Percentiles rank a stretch among this genome's conserved stretches.
Evolutionary conservation across 2,113 vertebrate species (phyloP).

Genomic region (Pelodiscus sinensis): DNA sequence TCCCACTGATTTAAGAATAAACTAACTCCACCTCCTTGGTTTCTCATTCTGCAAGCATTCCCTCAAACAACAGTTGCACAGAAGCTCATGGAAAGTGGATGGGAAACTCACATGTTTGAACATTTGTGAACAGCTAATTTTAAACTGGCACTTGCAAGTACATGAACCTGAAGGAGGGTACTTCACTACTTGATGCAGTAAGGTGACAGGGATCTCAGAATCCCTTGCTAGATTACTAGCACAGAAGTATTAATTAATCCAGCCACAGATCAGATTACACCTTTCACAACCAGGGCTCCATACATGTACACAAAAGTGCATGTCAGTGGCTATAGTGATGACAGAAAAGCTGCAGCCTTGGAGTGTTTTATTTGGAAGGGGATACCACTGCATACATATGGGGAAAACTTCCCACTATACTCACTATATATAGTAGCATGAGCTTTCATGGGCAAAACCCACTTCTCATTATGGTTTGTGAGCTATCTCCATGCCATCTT

Average conservation of each 20-base stretch:
- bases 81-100: neutral
- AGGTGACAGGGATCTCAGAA: too few relatives aligned
- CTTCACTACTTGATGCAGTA: neutral
- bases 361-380: accelerated
- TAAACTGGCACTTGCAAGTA: neutral
- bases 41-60: neutral
- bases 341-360: accelerated
- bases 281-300: neutral
- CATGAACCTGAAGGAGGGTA: neutral
- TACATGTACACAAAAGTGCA: accelerated
- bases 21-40: neutral
- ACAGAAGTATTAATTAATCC: neutral
- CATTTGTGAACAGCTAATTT: neutral
- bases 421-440: too few relatives aligned
- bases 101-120: neutral
- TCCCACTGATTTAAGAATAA: neutral
- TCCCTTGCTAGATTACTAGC: neutral
- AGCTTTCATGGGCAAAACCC: too few relatives aligned
- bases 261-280: neutral
- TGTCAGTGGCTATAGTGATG: accelerated
- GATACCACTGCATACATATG: neutral
- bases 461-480: neutral
- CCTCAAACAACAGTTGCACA: neutral
- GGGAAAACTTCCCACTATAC: neutral
- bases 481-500: neutral